Evolutionary conservation across 2,797 vertebrate species (phyloP).

Genomic region (Choloepus didactylus): DNA sequence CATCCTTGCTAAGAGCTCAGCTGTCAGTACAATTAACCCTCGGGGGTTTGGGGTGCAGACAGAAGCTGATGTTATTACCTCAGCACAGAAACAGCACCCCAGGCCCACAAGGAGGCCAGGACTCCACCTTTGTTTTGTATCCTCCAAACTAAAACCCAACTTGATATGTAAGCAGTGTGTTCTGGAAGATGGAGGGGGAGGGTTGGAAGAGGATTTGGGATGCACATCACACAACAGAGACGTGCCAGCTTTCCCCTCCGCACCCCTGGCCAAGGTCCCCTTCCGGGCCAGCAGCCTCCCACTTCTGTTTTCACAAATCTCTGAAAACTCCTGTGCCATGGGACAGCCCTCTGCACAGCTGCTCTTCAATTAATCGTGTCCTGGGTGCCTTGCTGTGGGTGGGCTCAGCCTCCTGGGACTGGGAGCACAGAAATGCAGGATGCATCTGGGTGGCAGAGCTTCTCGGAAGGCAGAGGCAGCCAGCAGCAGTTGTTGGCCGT

Average conservation of each 20-base stretch:
- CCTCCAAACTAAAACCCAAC: fast-evolving
- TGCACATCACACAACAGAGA: fast-evolving
- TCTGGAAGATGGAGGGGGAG: fast-evolving
- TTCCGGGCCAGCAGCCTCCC: neutral
- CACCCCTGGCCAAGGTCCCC: too few relatives aligned
- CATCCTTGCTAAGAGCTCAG: neutral
- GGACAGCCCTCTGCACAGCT: too few relatives aligned
- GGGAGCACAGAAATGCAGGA: fast-evolving
- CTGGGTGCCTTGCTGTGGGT: neutral
- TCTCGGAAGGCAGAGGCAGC: neutral
- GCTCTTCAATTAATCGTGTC: fast-evolving
- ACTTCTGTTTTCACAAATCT: fast-evolving
- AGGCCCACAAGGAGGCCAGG: fast-evolving
- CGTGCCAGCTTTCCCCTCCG: neutral
- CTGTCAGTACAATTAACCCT: neutral
- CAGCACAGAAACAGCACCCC: fast-evolving
- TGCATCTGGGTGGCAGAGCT: fast-evolving
- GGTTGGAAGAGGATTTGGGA: fast-evolving
- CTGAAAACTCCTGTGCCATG: neutral
- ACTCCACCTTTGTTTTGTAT: fast-evolving
- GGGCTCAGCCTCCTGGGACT: fast-evolving
- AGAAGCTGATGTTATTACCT: fast-evolving
- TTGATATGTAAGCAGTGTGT: too few relatives aligned
- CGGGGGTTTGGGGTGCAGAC: fast-evolving
- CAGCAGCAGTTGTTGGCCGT: fast-evolving